These are phyloP conservation scores for Sphyrna mokarran DNA, from an alignment of 2,113 vertebrate species.

Conservation along the genomic window DNA sequence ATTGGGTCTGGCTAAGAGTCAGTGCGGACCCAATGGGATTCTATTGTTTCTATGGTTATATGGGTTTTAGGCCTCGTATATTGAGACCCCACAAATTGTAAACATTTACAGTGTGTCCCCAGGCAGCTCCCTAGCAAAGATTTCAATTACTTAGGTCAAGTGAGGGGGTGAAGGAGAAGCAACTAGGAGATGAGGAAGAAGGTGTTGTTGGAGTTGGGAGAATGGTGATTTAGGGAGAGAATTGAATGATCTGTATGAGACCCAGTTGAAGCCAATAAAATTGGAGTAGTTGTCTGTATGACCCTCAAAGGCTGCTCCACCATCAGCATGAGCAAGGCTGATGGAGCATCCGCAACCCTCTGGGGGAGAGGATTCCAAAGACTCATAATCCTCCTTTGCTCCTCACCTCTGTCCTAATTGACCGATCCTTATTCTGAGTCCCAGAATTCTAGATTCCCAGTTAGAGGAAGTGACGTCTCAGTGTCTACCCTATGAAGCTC, in stretches of 20 bases:
- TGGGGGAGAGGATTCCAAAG: neutral
- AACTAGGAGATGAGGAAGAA: neutral
- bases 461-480: neutral
- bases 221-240: neutral
- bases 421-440: neutral
- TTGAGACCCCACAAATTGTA: neutral
- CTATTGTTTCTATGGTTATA: too few relatives aligned
- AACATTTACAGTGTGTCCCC: neutral
- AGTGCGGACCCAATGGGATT: too few relatives aligned
- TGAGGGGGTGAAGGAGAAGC: neutral
- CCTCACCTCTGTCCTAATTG: neutral
- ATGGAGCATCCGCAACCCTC: neutral
- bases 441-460: neutral
- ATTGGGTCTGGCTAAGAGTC: too few relatives aligned
- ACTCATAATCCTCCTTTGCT: neutral
- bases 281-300: neutral
- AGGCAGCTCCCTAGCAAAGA: neutral
- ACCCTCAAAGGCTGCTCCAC: neutral
- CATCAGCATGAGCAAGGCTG: neutral
- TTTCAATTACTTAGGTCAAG: neutral
- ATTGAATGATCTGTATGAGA: neutral
- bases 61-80: neutral
- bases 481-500: neutral
- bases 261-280: neutral
- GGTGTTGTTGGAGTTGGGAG: neutral